Conservation (phyloP, 2,888 invertebrate genomes). For the Sipha maydis region DNA sequence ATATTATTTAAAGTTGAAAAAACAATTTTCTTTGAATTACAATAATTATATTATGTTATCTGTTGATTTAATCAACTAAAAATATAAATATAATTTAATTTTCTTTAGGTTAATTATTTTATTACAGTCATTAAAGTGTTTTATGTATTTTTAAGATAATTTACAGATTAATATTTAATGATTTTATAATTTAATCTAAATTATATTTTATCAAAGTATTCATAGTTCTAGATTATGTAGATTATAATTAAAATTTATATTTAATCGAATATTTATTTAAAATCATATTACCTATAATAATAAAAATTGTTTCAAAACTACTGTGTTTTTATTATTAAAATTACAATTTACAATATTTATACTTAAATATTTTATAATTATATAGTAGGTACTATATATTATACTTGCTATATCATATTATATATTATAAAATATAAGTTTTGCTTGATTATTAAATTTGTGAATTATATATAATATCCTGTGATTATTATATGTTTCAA, state of each 20-base stretch:
- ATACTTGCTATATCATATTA: no score
- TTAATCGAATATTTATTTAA: no score
- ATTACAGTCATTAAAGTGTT: constrained; percentile 16
- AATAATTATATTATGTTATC: constrained; percentile 1
- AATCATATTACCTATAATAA: not conserved
- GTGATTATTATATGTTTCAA: no score
- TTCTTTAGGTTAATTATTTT: constrained; percentile 30
- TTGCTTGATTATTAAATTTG: no score
- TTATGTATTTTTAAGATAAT: not conserved
- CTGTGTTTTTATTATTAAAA: no score
- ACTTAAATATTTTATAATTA: no score
- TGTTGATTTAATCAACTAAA: constrained; percentile 5
- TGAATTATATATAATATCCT: no score
- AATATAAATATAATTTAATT: constrained; percentile 33
- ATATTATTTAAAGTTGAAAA: not conserved
- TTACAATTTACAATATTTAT: no score
- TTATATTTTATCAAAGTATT: constrained; percentile 15
- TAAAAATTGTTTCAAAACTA: not conserved
- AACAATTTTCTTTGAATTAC: not conserved
- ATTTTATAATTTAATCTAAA: constrained; percentile 36
- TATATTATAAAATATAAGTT: no score
- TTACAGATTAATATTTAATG: constrained; percentile 31
- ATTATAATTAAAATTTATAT: constrained; percentile 2
- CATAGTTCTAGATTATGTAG: not conserved
- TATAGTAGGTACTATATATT: no score